Base-by-base conservation (phyloP, 2,113 vertebrate species). In the Sturnus vulgaris region DNA sequence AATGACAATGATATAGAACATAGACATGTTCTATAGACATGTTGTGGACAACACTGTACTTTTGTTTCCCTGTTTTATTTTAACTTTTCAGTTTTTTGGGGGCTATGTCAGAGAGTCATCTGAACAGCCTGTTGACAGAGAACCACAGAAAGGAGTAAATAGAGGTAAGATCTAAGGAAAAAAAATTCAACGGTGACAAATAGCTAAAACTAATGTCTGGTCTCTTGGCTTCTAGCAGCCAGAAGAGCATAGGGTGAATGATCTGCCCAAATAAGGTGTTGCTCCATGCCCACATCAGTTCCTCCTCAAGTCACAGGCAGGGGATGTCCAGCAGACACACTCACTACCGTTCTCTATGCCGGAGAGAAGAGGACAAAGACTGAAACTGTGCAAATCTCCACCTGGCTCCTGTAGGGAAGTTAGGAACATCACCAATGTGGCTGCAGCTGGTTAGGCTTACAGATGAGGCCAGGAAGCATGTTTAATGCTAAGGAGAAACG, bases 251-350 rank as follows among this genome's bases (percentile, higher is more conserved):
- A 69, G 33, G 12, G 24, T 83, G 8, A 60, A 61, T 59, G 23
- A 21, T 68, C 52, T 11, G 3, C 25, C 25, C 22, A 4, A 40
- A 9, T 56, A 71, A 72, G 9, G 46, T 10, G 3, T 19, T 20
- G 12, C 22, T 30, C 25, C 11, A 37, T 30, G 9, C 8, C 7
- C 7, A 42, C 0, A 0, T 33, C 15, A 72, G 18, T 14, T 64
- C 12, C 33, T 57, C 31, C 30, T 79, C 22, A 72, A 46, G 66
- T 35, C 15, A 60, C 21, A 31, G 39, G 31, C 14, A 55, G 7
- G 15, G 5, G 3, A 1, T 53, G 28, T 28, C 35, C 49, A 44
- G 57, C 57, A 92, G 66, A 37, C 15, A n/a, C 4, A 6, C 13
- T 20, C 19, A 17, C 11, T 40, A 31, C 9, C 17, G 12, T 50